Conservation (phyloP, 1,140 invertebrate genomes). For the Contarinia nasturtii region DNA sequence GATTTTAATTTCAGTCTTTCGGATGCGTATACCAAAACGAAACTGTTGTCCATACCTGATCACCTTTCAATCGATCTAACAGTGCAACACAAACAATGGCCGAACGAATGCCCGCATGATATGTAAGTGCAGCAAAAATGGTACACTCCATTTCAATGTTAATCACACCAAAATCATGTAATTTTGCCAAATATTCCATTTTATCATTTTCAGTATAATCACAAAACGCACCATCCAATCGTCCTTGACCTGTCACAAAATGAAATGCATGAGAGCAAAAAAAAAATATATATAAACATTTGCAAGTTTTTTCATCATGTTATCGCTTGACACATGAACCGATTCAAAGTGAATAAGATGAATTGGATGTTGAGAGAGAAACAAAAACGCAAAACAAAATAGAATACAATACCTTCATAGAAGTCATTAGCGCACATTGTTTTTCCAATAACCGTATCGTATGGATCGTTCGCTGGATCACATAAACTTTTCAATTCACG, state of each 20-base stretch:
- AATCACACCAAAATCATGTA: conserved; percentile 61
- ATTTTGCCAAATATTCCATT: conserved; percentile 61
- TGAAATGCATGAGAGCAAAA: not conserved
- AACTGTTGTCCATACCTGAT: conserved; percentile 52
- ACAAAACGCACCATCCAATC: conserved; percentile 93
- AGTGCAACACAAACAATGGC: conserved; percentile 86
- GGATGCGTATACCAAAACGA: not conserved
- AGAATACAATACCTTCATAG: conserved; percentile 67
- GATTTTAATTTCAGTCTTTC: not conserved
- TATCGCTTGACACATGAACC: not conserved
- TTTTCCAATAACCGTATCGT: conserved; percentile 71
- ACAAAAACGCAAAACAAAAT: not conserved
- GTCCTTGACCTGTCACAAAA: conserved; percentile 49
- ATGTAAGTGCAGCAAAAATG: conserved; percentile 76
- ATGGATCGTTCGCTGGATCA: conserved; percentile 53
- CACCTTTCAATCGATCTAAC: conserved; percentile 82
- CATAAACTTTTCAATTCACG: conserved; percentile 57
- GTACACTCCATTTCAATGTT: conserved; percentile 97
- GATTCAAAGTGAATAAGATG: not conserved
- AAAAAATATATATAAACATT: conserved; percentile 1
- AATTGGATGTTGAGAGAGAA: not conserved
- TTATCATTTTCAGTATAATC: conserved; percentile 81
- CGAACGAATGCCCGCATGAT: conserved; percentile 82
- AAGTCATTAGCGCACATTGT: conserved; percentile 95
- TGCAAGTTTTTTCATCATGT: too few relatives aligned